These are phyloP conservation scores for Drosophila murphyi DNA, from an alignment of 1,140 invertebrate genomes.

Conservation along the genomic window DNA sequence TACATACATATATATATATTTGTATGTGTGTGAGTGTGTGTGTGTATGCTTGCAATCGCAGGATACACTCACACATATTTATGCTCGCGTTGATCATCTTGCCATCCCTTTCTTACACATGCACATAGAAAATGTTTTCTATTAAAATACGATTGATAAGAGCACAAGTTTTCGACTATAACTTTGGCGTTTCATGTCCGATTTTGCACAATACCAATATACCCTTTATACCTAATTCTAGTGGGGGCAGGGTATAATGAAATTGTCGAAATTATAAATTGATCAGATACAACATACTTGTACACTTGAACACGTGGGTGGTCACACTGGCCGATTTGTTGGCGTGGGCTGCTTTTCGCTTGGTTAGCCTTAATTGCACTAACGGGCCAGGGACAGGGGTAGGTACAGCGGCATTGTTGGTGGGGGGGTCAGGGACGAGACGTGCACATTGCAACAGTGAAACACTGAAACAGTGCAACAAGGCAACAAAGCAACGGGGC, in stretches of 20 bases:
- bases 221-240: too few species aligned
- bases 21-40: too few species aligned
- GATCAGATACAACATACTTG: constrained; percentile 37
- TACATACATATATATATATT: too few species aligned
- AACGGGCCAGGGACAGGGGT: constrained; percentile 9
- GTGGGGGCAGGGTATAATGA: constrained; percentile 22
- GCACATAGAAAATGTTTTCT: too few species aligned
- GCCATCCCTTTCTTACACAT: too few species aligned
- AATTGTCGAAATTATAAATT: constrained; percentile 75
- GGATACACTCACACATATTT: too few species aligned
- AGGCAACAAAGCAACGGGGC: constrained; percentile 45
- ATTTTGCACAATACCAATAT: too few species aligned
- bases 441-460: background rate
- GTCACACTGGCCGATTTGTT: constrained; percentile 18
- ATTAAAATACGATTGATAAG: too few species aligned
- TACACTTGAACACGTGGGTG: constrained; percentile 47
- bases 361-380: constrained; percentile 76
- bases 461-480: constrained; percentile 25
- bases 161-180: too few species aligned
- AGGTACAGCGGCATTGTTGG: background rate
- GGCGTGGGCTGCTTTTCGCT: constrained; percentile 36
- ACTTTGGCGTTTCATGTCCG: too few species aligned
- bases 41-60: too few species aligned
- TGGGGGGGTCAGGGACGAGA: background rate
- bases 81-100: too few species aligned